Base-by-base conservation (phyloP, 2,888 invertebrate genomes). In the Disparrhopalites patrizii region DNA sequence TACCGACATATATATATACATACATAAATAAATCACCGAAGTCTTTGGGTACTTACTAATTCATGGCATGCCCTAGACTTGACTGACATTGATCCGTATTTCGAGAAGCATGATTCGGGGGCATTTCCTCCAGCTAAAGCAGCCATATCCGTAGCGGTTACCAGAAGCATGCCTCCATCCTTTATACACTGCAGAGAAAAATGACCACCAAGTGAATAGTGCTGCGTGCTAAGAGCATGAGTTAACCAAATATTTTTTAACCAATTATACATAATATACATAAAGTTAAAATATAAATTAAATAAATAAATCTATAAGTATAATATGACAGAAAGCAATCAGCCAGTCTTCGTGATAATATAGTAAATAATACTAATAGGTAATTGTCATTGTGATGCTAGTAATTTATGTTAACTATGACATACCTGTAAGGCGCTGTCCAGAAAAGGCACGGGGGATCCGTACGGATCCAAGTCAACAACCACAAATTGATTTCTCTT, bases 81-180 rank as follows among this genome's bases (percentile, higher is more conserved):
- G 51, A 97, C 79, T 1, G 97, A 90, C 65, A 95, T 82, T 0
- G 95, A 86, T 0, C 97, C 97, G 78, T 99, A 99, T 82, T 96
- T 97, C 8, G 87, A 85, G 76, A 87, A 85, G 78, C 97, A 97
- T 0, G 96, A 91, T 80, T 99, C 98, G 0, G 94, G 91, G 0
- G 90, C 85, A 81, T 96, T 97, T 0, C 99, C 99, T 65, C 99
- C 99, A 65, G 96, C 96, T 52, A 99, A 80, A 0, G 97, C 90
- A 0, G 90, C 93, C 91, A 96, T 93, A 79, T 99, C 99, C 0
- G 99, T 99, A 28, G 96, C 97, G 0, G 99, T 99, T 0, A 99
- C 87, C 74, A 97, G 84, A 31, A 99, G 80, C 28, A 99, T 78
- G 0, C 98, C 98, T 15, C 91, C 90, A 72, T 91, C 87, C 55